Evolutionary conservation across 2,888 invertebrate genomes (phyloP), one percentile per base, ranked within the genome.

Genomic region (Catocala sponsa): DNA sequence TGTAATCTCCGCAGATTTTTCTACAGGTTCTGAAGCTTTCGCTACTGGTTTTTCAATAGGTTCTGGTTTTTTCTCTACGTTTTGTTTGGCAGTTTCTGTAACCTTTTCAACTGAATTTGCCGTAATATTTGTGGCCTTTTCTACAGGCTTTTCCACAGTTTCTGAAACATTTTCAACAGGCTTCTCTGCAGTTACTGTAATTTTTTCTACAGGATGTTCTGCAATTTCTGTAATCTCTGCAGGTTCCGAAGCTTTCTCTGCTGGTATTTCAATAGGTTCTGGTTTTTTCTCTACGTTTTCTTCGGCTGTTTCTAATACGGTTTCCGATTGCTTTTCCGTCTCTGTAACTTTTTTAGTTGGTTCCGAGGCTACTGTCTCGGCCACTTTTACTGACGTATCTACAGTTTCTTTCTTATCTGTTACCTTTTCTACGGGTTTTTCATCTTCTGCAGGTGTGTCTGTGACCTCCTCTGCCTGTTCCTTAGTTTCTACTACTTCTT

Each of bases 101-200:
- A 55, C 38, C 46, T 51, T 68, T 47, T 41, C 13, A 32, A n/a
- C 42, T 2, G 50, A 2, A 25, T 25, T 25, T 25, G 1, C 4
- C 25, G 25, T 25, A 25, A 25, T 25, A 25, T 25, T 25, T 25
- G 25, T 25, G 25, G 25, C 25, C 6, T 44, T 48, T 47, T 59
- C 42, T 43, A 32, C 53, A 33, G 32, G 25, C 15, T 2, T 46
- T 35, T 54, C 35, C 44, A 10, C 15, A 33, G 11, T 25, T 25
- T 47, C 47, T 1, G 15, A 7, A 4, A 7, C 47, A 6, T 47
- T 55, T 13, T 48, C 49, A 10, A 11, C 25, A 7, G 54, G 13
- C 50, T 48, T 62, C 35, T 59, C 64, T 11, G 6, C 56, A 7
- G 10, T 50, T 62, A 50, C 50, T 2, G 25, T 10, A 0, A 38